Base-by-base conservation (phyloP, 2,797 vertebrate species). In the Taenioides sp. region DNA sequence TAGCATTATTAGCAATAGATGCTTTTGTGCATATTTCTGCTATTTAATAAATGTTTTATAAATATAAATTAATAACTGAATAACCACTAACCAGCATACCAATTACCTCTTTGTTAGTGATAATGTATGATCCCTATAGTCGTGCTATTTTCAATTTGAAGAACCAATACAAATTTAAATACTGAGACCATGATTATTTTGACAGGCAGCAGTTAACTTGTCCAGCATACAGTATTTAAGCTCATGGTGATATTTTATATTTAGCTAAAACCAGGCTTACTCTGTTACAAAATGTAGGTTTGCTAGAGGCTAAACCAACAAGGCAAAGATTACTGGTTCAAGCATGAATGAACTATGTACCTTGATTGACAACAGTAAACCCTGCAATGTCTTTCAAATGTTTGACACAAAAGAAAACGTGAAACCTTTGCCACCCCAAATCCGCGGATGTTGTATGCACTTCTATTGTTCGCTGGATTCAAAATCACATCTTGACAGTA, bases 401-500 rank as follows among this genome's bases (percentile, higher is more conserved):
- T 49, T 50, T 27, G 12, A 23, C 43, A 49, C 25, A 28, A 59
- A 59, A 59, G 43, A 27, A 49, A 49, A 65, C 6, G 22, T 49
- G 65, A 27, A 52, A 52, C 65, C 47, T 11, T 47, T 31, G 25
- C 25, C 18, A 54, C 25, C 49, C 49, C 47, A 52, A 66, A 28
- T 40, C 47, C 47, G 18, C 52, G 47, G 7, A 18, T 31, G 28
- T 22, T 55, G 49, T 34, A 34, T 57, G 12, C 18, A 18, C 27
- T 28, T 54, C 18, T 55, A 40, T 67, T 67, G 66, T 57, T 57
- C 11, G 20, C 28, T 37, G 66, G 66, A 57, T 34, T 27, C 20
- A 54, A 34, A 67, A 6, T 54, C 47, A 31, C 65, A 31, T 17
- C 49, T 67, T 67, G 65, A 34, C 52, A 57, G 66, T 31, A 22